These are phyloP conservation scores for Latrodectus elegans DNA, from an alignment of 2,888 invertebrate genomes.

Conservation along the genomic window DNA sequence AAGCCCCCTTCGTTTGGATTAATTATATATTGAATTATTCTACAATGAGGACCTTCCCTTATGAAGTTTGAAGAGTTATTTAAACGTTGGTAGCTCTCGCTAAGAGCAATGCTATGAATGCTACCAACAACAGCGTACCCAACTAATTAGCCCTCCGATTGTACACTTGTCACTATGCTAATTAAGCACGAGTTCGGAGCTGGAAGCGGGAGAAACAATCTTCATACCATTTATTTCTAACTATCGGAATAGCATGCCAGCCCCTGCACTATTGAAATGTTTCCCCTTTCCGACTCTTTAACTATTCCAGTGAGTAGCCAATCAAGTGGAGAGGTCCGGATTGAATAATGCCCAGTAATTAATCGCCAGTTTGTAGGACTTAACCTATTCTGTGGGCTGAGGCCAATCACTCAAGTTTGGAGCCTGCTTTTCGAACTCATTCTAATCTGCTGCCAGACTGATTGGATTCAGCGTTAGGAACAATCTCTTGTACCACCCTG, in stretches of 20 bases:
- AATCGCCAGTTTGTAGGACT: constrained; percentile 45
- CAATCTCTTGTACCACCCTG: neutral
- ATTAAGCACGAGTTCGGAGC: constrained; percentile 11
- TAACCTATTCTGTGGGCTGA: constrained; percentile 15
- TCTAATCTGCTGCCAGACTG: neutral
- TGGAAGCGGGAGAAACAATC: neutral
- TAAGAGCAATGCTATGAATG: too few species aligned
- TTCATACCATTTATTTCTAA: constrained; percentile 20
- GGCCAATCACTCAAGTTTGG: constrained; percentile 17
- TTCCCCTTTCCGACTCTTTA: constrained; percentile 23
- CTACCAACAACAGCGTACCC: neutral
- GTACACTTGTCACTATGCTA: constrained; percentile 3
- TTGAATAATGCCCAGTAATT: constrained; percentile 50
- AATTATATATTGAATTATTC: neutral
- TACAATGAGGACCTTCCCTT: neutral
- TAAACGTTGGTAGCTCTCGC: neutral
- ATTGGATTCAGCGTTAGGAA: neutral
- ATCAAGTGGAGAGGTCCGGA: constrained; percentile 35
- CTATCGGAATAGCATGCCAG: constrained; percentile 20
- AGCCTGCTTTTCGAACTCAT: neutral
- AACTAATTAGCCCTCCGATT: neutral
- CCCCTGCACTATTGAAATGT: constrained; percentile 15
- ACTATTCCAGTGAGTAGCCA: constrained; percentile 4
- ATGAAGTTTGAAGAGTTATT: neutral
- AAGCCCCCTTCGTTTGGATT: too few species aligned